Evolutionary conservation across 2,888 invertebrate species (phyloP), one percentile per base, ranked within the genome.

Genomic region (Rhagophthalmus giganteus): DNA sequence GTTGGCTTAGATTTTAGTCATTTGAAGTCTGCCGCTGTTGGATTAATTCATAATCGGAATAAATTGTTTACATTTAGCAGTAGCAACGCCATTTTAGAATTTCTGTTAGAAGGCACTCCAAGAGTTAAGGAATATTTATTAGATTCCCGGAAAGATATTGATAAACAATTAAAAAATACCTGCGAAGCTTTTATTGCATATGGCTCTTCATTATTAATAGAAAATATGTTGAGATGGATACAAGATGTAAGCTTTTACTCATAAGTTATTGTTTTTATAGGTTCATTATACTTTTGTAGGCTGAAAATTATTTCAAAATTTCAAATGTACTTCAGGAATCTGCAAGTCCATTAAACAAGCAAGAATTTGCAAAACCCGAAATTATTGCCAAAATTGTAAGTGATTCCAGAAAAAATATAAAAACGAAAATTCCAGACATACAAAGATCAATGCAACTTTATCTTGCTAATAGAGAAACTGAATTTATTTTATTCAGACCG

Each of bases 81-180:
- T 52, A 96, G 88, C 70, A 99, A 99, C 75, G 89, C 97, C 0
- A 72, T 99, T 34, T 74, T 99, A 7, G 96, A 98, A 70, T 96
- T 99, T 69, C 73, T 93, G 13, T 75, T 92, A 14, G 91, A 98
- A 75, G 94, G 96, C 1, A 93, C 97, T 1, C 96, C 97, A 0
- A 88, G 90, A 76, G 94, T 98, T 37, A 88, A 83, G 60, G 97
- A 98, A 70, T 89, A 93, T 69, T 79, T 94, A 51, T 78, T 96
- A 14, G 98, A 99, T 72, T 97, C 97, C 0, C 85, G 97, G 62
- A 93, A 95, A 73, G 94, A 97, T 69, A 95, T 99, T 1, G 99
- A 99, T 69, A 82, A 89, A 15, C 92, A 94, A 66, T 73, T 99
- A 60, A 96, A 97, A 77, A 79, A 80, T 2, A 86, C 90, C 24